These are phyloP conservation scores for Nebria salina DNA, from an alignment of 2,888 invertebrate genomes.

Conservation along the genomic window DNA sequence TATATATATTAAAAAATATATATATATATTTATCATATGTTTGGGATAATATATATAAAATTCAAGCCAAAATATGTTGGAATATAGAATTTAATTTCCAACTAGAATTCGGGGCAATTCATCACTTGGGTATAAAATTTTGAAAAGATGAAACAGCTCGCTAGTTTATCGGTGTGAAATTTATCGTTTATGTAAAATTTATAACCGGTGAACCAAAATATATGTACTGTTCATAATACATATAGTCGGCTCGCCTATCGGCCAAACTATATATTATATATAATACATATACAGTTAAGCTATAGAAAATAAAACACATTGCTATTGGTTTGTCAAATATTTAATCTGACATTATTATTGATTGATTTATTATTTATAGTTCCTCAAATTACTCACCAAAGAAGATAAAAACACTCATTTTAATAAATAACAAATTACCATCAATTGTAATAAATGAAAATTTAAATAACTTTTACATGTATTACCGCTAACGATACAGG, in stretches of 20 bases:
- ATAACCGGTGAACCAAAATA: slow-evolving; percentile 37
- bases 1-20: background rate
- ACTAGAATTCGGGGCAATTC: slow-evolving; percentile 7
- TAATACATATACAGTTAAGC: background rate
- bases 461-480: background rate
- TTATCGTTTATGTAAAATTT: slow-evolving; percentile 45
- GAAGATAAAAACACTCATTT: no score
- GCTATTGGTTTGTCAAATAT: no score
- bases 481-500: background rate
- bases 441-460: background rate
- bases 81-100: background rate
- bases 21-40: background rate
- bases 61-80: background rate
- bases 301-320: background rate
- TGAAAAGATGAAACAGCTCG: slow-evolving; percentile 37
- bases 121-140: slow-evolving; percentile 5
- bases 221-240: slow-evolving; percentile 31
- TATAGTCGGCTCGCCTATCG: background rate
- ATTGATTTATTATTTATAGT: background rate
- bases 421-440: background rate
- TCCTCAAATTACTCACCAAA: no score
- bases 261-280: slow-evolving; percentile 9
- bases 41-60: background rate
- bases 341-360: background rate
- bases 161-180: slow-evolving; percentile 30